Percentiles rank a stretch among this genome's conserved stretches.
Conservation (phyloP, 2,113 vertebrate genomes). For the Oryctolagus cuniculus region mOryCun1.1 NC_091436.1:116372501-116373000, state of each 20-base stretch:
- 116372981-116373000: background rate
- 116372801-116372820: background rate
- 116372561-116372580: background rate
- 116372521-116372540: background rate
- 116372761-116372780: background rate
- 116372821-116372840: background rate
- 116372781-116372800: background rate
- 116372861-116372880: background rate
- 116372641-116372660: background rate
- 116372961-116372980: slow-evolving; percentile 61
- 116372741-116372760: background rate
- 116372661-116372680: background rate
- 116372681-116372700: background rate
- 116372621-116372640: background rate
- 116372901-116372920: background rate
- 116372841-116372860: background rate
- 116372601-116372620: background rate
- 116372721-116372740: background rate
- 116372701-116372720: background rate
- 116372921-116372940: background rate
- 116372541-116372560: background rate
- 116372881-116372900: background rate
- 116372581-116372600: background rate
- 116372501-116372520: background rate
- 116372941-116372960: background rate